Percentiles rank a stretch among this genome's conserved stretches.
phyloP scores from a whole-genome alignment of 2,888 invertebrate species.

The Smittia sp. region DNA sequence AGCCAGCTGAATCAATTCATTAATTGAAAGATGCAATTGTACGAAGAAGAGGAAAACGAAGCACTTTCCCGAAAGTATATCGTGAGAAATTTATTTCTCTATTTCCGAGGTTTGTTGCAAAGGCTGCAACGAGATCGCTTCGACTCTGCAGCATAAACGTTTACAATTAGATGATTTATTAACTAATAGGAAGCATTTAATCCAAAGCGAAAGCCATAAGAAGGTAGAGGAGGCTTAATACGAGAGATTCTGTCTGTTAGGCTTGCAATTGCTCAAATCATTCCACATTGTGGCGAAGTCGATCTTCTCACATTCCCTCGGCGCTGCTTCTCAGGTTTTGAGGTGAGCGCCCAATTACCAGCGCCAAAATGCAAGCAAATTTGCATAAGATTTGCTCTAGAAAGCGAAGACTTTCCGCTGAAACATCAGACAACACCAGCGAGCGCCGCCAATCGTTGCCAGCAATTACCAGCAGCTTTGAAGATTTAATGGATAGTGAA shows the following conservation, averaged over 20 bases:
- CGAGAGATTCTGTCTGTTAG: not conserved
- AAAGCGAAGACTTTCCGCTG: too few species aligned
- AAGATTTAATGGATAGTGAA: not conserved
- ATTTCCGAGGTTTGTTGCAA: slow-evolving; percentile 1
- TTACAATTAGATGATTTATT: slow-evolving; percentile 41
- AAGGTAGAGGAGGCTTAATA: slow-evolving; percentile 5
- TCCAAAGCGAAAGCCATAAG: slow-evolving; percentile 12
- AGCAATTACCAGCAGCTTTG: slow-evolving; percentile 22
- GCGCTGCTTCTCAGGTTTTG: not conserved
- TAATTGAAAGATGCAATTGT: not conserved
- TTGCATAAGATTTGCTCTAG: not conserved
- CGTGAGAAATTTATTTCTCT: slow-evolving; percentile 23
- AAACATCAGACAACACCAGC: not conserved
- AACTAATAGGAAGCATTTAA: slow-evolving; percentile 41
- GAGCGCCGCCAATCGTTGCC: not conserved
- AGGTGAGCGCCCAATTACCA: not conserved
- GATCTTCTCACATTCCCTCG: not conserved
- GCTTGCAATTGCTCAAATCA: slow-evolving; percentile 20
- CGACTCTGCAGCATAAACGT: slow-evolving; percentile 28
- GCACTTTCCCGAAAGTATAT: slow-evolving; percentile 35
- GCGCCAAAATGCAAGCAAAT: slow-evolving; percentile 16
- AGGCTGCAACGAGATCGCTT: not conserved
- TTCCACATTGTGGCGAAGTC: not conserved
- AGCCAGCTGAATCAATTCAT: not conserved
- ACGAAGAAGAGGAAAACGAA: not conserved